Percentiles rank a stretch among this genome's conserved stretches.
phyloP scores from a whole-genome alignment of 2,113 vertebrate genomes.

The Catagonus wagneri region DNA sequence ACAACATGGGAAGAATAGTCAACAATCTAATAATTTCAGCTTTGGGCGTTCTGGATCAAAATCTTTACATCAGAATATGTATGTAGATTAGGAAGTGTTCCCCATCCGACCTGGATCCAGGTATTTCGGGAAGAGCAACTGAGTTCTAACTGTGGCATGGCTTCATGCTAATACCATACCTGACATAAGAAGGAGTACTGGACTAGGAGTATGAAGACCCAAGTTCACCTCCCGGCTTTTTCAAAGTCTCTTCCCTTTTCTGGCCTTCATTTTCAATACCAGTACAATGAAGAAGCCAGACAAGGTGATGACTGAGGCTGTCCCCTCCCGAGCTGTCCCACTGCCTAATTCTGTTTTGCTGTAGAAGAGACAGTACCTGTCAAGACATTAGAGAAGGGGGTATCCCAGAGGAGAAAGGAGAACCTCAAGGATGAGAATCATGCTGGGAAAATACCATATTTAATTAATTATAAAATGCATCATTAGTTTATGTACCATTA shows the following conservation, averaged over 20 bases:
- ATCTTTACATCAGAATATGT: background rate
- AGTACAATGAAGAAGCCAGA: conserved; percentile 32
- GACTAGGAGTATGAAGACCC: background rate
- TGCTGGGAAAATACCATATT: conserved; percentile 48
- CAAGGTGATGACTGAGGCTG: background rate
- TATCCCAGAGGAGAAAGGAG: conserved; percentile 27
- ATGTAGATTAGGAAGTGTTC: background rate
- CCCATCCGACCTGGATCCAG: background rate
- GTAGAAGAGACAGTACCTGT: background rate
- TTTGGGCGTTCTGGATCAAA: background rate
- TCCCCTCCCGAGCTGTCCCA: background rate
- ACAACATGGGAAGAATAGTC: background rate
- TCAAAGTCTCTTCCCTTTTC: background rate
- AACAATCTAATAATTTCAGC: background rate
- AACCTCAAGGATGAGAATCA: conserved; percentile 36
- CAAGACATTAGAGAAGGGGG: conserved; percentile 32
- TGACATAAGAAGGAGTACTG: background rate
- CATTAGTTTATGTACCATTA: conserved; percentile 56
- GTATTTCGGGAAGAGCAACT: background rate
- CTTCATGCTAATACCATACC: background rate
- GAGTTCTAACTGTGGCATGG: background rate
- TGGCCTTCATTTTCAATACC: conserved; percentile 24
- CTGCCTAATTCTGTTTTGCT: background rate
- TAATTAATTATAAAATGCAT: conserved; percentile 65
- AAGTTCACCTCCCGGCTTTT: background rate